These are phyloP conservation scores for Nematostella vectensis DNA, from an alignment of 92 coral and sea anemone species.

Conservation along the genomic window DNA sequence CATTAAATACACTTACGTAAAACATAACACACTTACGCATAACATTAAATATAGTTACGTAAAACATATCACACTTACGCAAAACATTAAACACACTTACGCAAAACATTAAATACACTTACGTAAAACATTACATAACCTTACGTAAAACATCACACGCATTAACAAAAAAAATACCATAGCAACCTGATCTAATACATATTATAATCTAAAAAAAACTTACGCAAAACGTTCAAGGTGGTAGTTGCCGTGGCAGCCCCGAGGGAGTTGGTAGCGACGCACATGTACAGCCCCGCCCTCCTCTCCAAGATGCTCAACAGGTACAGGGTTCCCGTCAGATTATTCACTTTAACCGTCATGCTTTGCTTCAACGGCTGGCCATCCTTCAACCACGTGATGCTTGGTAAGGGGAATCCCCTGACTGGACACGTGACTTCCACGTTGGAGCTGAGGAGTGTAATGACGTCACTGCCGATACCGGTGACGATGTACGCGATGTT, in stretches of 20 bases:
- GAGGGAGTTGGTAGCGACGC: conserved; percentile 66
- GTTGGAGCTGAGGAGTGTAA: conserved; percentile 38
- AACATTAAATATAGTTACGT: too few relatives aligned
- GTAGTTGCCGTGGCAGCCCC: conserved; percentile 69
- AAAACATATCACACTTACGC: too few relatives aligned
- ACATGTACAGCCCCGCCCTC: conserved; percentile 64
- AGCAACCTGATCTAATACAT: too few relatives aligned
- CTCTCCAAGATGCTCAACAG: conserved; percentile 52
- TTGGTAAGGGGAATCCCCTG: conserved; percentile 58
- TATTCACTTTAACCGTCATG: conserved; percentile 22
- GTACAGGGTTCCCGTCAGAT: conserved; percentile 40
- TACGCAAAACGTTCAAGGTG: conserved; percentile 60
- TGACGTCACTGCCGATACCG: conserved; percentile 41
- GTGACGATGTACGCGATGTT: conserved; percentile 19
- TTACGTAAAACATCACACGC: too few relatives aligned
- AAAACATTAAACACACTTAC: too few relatives aligned
- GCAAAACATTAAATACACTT: too few relatives aligned
- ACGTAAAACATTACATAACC: too few relatives aligned
- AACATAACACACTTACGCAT: too few relatives aligned
- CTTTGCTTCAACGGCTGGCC: conserved; percentile 3
- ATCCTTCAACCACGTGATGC: conserved; percentile 45
- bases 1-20: too few relatives aligned
- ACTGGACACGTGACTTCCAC: conserved; percentile 49
- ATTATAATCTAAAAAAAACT: not conserved
- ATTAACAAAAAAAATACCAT: too few relatives aligned